Evolutionary conservation across 2,888 invertebrate genomes (phyloP).

Genomic region (Drosophila pseudotalamancana): DNA sequence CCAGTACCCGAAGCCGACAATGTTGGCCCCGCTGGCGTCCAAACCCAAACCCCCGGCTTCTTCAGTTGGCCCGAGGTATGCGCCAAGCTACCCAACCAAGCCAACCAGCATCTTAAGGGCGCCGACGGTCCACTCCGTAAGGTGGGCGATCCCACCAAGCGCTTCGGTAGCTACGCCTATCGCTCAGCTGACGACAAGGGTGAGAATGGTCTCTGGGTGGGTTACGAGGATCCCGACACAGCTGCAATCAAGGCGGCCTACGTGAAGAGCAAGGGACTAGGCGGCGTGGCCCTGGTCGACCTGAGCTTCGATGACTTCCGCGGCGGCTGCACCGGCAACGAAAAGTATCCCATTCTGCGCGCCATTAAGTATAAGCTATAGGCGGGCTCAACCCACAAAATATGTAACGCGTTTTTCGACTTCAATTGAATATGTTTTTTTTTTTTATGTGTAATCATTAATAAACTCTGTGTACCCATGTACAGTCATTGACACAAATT

Average conservation of each 20-base stretch:
- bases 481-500: constrained; percentile 1
- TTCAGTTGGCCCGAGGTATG: constrained; percentile 93
- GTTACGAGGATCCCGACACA: constrained; percentile 92
- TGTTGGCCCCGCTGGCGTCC: constrained; percentile 89
- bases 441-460: constrained; percentile 18
- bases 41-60: constrained; percentile 89
- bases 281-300: constrained; percentile 91
- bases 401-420: background rate
- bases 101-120: constrained; percentile 87
- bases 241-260: constrained; percentile 91
- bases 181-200: constrained; percentile 88
- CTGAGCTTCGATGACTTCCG: constrained; percentile 92
- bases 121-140: constrained; percentile 88
- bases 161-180: constrained; percentile 92
- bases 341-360: constrained; percentile 91
- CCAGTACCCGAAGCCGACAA: constrained; percentile 89
- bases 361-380: constrained; percentile 88
- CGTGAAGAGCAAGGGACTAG: constrained; percentile 89
- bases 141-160: constrained; percentile 92
- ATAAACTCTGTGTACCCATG: constrained; percentile 14
- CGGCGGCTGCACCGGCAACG: constrained; percentile 91
- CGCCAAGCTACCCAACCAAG: constrained; percentile 87
- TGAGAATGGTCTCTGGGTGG: constrained; percentile 91
- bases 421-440: constrained; percentile 6
- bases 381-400: constrained; percentile 8